A percentile compares a stretch with the other conserved stretches of the same genome.
These are phyloP conservation scores for Sciurus carolinensis DNA, from an alignment of 2,797 vertebrate genomes.

Conservation along the genomic window DNA sequence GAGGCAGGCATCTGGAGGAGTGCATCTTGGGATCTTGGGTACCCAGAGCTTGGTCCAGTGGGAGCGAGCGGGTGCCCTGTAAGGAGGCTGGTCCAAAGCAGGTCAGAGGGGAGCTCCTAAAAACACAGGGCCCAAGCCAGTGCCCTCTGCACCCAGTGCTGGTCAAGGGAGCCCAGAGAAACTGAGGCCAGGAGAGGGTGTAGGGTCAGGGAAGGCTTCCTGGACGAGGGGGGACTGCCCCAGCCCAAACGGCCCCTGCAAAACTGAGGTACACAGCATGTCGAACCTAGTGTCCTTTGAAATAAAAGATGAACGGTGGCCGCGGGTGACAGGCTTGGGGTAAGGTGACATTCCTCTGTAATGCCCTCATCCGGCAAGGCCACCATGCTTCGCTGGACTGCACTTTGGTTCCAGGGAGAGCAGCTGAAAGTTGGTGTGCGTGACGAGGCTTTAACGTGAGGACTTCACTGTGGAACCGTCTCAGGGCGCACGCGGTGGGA, in stretches of 20 bases:
- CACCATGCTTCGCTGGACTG: background rate
- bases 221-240: slow-evolving; percentile 31
- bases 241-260: background rate
- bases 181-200: background rate
- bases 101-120: background rate
- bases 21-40: background rate
- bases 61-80: background rate
- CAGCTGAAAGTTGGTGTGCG: background rate
- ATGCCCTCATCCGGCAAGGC: slow-evolving; percentile 9
- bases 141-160: background rate
- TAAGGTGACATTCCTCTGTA: slow-evolving; percentile 49
- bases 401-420: background rate
- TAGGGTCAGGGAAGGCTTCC: slow-evolving; percentile 11
- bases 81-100: background rate
- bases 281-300: slow-evolving; percentile 51
- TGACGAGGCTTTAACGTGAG: background rate
- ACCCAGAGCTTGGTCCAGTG: background rate
- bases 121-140: background rate
- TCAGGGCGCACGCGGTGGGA: background rate
- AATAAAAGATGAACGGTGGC: background rate
- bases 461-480: background rate
- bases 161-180: background rate
- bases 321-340: slow-evolving; percentile 17
- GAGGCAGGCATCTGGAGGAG: background rate
- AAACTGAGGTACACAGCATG: background rate